phyloP scores from a whole-genome alignment of 2,797 vertebrate genomes.

The Menidia menidia region DNA sequence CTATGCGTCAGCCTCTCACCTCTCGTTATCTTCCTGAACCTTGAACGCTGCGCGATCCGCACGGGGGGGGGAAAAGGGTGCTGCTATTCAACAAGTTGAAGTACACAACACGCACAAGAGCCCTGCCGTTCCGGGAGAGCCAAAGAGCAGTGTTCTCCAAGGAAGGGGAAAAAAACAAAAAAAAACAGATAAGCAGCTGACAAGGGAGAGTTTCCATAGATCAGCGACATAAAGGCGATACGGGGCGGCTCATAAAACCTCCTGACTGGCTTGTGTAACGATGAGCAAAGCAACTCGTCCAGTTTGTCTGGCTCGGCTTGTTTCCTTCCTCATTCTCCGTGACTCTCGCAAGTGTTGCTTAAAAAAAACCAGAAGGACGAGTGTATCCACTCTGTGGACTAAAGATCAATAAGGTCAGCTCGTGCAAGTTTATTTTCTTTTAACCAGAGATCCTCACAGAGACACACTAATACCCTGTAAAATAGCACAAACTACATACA shows the following conservation, averaged over 20 bases:
- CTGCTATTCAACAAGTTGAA: constrained; percentile 73
- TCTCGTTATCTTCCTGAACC: constrained; percentile 82
- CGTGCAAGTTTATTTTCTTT: not conserved
- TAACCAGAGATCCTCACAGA: not conserved
- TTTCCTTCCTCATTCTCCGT: constrained; percentile 55
- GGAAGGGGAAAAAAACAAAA: not conserved
- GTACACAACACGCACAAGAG: constrained; percentile 42
- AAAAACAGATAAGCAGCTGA: constrained; percentile 51
- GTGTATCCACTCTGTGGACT: not conserved
- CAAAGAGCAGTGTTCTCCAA: constrained; percentile 29
- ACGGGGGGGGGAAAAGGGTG: constrained; percentile 62
- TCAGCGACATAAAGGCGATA: constrained; percentile 14
- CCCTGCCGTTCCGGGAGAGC: constrained; percentile 32
- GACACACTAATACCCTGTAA: not conserved
- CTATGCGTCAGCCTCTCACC: constrained; percentile 82
- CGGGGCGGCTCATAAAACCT: constrained; percentile 38
- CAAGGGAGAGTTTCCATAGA: constrained; percentile 45
- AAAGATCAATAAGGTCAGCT: not conserved
- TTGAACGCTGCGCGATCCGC: constrained; percentile 72
- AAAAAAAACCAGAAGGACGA: constrained; percentile 28
- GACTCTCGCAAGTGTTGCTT: constrained; percentile 14
- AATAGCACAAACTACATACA: not conserved
- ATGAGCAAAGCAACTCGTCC: constrained; percentile 34
- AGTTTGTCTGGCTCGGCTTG: constrained; percentile 52
- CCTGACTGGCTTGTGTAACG: constrained; percentile 38